Conservation (phyloP, 2,113 vertebrate species). For the Notothenia rossii region DNA sequence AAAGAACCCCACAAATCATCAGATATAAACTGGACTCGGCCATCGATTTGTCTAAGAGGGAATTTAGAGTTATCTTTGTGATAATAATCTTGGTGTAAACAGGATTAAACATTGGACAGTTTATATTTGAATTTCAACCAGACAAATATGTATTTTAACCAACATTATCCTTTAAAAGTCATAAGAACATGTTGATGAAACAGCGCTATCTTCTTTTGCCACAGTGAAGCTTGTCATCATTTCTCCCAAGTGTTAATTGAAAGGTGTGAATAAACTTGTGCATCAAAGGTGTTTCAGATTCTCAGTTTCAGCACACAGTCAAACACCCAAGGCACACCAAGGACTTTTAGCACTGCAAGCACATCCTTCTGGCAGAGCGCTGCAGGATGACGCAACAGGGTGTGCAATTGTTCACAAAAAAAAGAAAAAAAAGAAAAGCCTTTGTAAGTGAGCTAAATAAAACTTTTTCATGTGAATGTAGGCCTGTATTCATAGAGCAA, state of each 20-base stretch:
- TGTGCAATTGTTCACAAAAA: slow-evolving; percentile 30
- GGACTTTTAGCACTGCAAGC: background rate
- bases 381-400: slow-evolving; percentile 42
- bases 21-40: too few species aligned
- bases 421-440: background rate
- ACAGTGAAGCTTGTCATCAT: background rate
- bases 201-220: background rate
- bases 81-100: too few species aligned
- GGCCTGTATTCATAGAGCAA: slow-evolving; percentile 4
- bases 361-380: slow-evolving; percentile 12
- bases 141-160: background rate
- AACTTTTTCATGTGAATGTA: slow-evolving; percentile 14
- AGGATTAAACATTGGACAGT: too few species aligned
- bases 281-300: slow-evolving; percentile 29
- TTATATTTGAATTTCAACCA: too few species aligned
- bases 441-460: slow-evolving; percentile 40
- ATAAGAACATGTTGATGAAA: slow-evolving; percentile 4
- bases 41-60: too few species aligned
- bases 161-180: background rate
- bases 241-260: slow-evolving; percentile 39
- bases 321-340: slow-evolving; percentile 14
- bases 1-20: too few species aligned
- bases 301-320: slow-evolving; percentile 20
- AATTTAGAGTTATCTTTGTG: too few species aligned
- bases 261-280: slow-evolving; percentile 4